Conservation (phyloP, 2,797 vertebrate species). For the Leptatherina wallacei region DNA sequence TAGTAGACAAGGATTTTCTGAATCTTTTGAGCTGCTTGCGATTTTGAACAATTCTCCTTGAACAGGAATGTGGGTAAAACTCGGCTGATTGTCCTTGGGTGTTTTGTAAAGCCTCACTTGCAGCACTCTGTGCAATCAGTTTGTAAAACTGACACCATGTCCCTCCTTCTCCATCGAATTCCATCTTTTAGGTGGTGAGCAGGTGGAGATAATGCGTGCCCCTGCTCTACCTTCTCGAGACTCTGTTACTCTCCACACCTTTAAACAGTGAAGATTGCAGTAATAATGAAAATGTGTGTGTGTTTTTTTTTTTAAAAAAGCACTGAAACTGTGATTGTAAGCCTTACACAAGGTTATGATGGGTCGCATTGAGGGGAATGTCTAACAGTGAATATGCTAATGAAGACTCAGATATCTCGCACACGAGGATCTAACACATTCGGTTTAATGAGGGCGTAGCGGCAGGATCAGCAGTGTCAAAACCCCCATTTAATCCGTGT, state of each 20-base stretch:
- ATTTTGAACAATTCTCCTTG: conserved; percentile 1
- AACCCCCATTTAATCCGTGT: conserved; percentile 56
- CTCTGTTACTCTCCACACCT: conserved; percentile 12
- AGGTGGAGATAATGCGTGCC: conserved; percentile 29
- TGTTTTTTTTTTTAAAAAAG: background rate
- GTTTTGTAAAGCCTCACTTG: conserved; percentile 21
- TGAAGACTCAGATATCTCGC: conserved; percentile 20
- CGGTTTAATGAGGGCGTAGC: conserved; percentile 48
- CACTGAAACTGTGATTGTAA: conserved; percentile 40
- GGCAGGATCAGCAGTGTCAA: conserved; percentile 37
- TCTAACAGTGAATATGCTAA: conserved; percentile 33
- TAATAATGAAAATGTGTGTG: conserved; percentile 10
- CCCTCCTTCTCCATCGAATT: conserved; percentile 29
- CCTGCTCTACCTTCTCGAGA: background rate
- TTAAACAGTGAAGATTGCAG: conserved; percentile 42
- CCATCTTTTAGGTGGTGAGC: conserved; percentile 39
- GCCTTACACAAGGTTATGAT: conserved; percentile 13
- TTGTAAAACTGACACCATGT: conserved; percentile 40
- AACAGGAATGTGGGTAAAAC: conserved; percentile 20
- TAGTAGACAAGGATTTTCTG: background rate
- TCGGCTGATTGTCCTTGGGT: conserved; percentile 35
- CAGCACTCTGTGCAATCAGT: conserved; percentile 41
- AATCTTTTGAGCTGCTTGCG: conserved; percentile 8
- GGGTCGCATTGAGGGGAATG: conserved; percentile 42
- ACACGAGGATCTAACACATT: conserved; percentile 11